Percentiles rank a stretch among this genome's conserved stretches.
Evolutionary conservation across 2,888 invertebrate species (phyloP).

Genomic region (Aspidiotus rigidus): DNA sequence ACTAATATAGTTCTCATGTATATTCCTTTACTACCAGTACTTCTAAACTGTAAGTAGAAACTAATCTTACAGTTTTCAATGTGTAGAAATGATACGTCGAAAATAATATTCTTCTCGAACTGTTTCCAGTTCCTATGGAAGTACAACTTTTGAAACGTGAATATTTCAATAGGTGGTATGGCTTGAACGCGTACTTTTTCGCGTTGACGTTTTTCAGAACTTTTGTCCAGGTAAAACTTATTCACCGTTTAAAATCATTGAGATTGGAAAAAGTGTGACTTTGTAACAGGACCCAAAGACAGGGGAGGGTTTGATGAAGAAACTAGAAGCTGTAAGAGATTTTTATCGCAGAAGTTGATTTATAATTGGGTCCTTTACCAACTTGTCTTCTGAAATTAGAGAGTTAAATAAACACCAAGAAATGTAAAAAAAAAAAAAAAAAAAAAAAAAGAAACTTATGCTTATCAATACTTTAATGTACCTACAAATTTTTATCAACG

Average conservation of each 20-base stretch:
- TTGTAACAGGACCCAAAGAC: too few relatives aligned
- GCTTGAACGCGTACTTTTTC: constrained; percentile 65
- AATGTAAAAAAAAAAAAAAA: too few relatives aligned
- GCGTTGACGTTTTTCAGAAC: constrained; percentile 63
- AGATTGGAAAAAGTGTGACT: too few relatives aligned
- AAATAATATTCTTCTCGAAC: constrained; percentile 27
- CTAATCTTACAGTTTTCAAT: not conserved
- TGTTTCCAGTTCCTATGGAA: constrained; percentile 63
- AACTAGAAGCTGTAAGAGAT: not conserved
- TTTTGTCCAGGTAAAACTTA: constrained; percentile 53
- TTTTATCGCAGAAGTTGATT: not conserved
- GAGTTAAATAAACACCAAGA: too few relatives aligned
- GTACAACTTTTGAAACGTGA: constrained; percentile 68
- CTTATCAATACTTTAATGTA: not conserved
- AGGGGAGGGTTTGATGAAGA: too few relatives aligned
- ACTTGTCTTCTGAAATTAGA: too few relatives aligned
- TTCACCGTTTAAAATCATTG: too few relatives aligned
- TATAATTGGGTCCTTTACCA: too few relatives aligned
- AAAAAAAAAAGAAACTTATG: too few relatives aligned
- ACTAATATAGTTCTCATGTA: constrained; percentile 70
- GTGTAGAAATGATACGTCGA: not conserved
- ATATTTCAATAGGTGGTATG: constrained; percentile 78
- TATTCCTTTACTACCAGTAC: constrained; percentile 70
- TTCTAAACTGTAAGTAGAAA: constrained; percentile 62
- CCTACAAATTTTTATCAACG: not conserved